Conservation (phyloP, 2,113 vertebrate genomes). For the Smithornis capensis region DNA sequence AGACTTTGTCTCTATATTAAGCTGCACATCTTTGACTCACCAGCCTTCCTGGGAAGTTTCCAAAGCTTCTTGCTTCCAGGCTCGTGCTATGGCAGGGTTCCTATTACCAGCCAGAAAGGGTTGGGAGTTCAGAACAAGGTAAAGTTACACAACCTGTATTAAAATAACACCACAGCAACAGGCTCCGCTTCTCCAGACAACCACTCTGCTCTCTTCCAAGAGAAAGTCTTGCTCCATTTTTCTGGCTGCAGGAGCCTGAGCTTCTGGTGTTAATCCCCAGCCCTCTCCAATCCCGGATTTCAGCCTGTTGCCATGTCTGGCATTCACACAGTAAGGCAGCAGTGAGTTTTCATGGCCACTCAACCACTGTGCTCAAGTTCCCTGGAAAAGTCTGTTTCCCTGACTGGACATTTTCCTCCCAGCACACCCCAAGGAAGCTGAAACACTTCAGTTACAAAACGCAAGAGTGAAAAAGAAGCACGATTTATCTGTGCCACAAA, state of each 20-base stretch:
- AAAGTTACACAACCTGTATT: background rate
- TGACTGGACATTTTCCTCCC: background rate
- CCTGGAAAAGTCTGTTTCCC: background rate
- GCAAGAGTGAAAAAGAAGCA: background rate
- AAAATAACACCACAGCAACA: background rate
- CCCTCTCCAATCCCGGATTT: accelerated
- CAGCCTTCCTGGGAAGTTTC: background rate
- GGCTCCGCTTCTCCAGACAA: background rate
- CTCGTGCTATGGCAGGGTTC: background rate
- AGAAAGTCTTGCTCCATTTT: background rate
- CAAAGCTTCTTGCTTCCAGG: background rate
- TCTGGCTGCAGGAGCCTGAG: background rate
- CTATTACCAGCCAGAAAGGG: background rate
- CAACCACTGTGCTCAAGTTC: background rate
- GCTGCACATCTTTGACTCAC: background rate
- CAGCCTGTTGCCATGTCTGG: background rate
- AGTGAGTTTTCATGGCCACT: no score
- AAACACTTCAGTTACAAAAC: background rate
- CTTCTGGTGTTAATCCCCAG: background rate
- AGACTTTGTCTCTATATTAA: background rate
- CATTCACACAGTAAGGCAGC: background rate
- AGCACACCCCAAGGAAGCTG: background rate
- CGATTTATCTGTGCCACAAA: background rate
- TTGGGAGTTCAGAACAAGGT: background rate
- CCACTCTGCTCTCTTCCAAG: background rate